These are phyloP conservation scores for Phortica magna DNA, from an alignment of 2,888 invertebrate genomes.

Conservation along the genomic window DNA sequence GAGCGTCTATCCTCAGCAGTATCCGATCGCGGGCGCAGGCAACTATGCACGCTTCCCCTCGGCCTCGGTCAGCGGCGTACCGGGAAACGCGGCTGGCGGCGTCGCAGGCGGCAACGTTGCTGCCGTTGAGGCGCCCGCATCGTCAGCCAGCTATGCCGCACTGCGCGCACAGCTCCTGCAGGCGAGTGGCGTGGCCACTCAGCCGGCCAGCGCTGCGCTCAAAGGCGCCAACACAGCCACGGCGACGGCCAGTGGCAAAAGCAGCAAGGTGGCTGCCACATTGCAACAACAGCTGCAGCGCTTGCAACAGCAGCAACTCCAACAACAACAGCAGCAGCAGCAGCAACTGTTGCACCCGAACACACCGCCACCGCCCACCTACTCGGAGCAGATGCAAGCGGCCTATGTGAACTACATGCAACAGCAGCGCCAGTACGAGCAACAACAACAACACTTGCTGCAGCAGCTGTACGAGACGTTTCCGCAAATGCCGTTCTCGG, in stretches of 20 bases:
- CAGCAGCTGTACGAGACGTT: slow-evolving; percentile 64
- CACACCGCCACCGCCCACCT: slow-evolving; percentile 46
- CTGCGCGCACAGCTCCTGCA: not conserved
- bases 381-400: slow-evolving; percentile 67
- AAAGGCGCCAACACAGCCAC: not conserved
- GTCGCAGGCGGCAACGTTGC: not conserved
- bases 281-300: slow-evolving; percentile 45
- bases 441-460: slow-evolving; percentile 67
- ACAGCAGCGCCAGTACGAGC: slow-evolving; percentile 66
- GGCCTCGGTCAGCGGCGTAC: slow-evolving; percentile 35
- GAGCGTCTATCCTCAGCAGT: slow-evolving; percentile 47
- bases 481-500: slow-evolving; percentile 47
- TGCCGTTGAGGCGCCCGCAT: not conserved
- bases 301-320: slow-evolving; percentile 42
- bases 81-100: not conserved
- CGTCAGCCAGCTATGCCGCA: not conserved
- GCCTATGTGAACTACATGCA: slow-evolving; percentile 65
- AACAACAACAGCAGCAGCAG: slow-evolving; percentile 43
- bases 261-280: not conserved
- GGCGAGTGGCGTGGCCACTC: not conserved
- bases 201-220: not conserved
- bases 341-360: slow-evolving; percentile 16
- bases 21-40: slow-evolving; percentile 12
- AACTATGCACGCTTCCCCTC: slow-evolving; percentile 17
- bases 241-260: not conserved